These are phyloP conservation scores for Podargus strigoides DNA, from an alignment of 2,797 vertebrate genomes.

Conservation along the genomic window DNA sequence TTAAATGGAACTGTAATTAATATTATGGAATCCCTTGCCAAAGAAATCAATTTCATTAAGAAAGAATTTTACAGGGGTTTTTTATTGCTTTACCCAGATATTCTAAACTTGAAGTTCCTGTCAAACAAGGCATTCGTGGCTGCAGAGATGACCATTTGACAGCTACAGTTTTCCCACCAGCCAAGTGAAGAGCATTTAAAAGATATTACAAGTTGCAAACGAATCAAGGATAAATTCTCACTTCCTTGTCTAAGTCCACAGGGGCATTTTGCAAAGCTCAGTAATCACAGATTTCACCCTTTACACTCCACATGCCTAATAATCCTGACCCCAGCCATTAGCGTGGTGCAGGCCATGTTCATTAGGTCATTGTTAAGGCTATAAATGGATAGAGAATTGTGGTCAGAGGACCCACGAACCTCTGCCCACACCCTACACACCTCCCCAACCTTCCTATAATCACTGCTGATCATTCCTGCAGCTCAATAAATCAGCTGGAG, in stretches of 20 bases:
- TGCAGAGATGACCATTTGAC: not conserved
- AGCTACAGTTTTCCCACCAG: not conserved
- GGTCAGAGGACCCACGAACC: not conserved
- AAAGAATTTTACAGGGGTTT: not conserved
- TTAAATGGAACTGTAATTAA: slow-evolving; percentile 4
- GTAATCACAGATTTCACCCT: not conserved
- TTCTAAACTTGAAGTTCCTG: not conserved
- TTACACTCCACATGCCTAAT: not conserved
- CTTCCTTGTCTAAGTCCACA: not conserved
- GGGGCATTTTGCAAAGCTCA: not conserved
- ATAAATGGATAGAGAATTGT: not conserved
- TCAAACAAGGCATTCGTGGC: not conserved
- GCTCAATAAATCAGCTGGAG: not conserved
- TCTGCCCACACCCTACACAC: not conserved
- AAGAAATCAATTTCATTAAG: not conserved
- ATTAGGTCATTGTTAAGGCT: accelerated
- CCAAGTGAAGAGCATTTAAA: not conserved
- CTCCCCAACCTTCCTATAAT: not conserved
- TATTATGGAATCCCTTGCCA: not conserved
- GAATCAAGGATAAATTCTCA: not conserved
- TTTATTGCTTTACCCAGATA: slow-evolving; percentile 8
- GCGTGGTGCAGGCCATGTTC: not conserved
- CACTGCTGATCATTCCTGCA: not conserved
- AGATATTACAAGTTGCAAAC: not conserved
- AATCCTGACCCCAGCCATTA: not conserved